Conservation (phyloP, 1,140 invertebrate species). For the Melanaphis sacchari region DNA sequence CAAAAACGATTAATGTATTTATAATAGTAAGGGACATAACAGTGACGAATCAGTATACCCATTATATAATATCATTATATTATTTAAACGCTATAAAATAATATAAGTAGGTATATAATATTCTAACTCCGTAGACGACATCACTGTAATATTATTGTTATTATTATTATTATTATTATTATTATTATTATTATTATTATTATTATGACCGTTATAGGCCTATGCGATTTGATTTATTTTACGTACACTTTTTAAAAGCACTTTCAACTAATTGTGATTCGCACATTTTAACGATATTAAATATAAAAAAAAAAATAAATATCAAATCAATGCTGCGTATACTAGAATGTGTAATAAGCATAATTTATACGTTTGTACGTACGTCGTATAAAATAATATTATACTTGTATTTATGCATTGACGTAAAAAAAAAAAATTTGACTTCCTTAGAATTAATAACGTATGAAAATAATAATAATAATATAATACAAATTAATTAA, state of each 20-base stretch:
- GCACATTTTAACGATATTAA: slow-evolving; percentile 39
- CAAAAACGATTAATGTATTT: background rate
- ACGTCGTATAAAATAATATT: background rate
- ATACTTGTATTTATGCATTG: slow-evolving; percentile 16
- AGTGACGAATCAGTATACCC: background rate
- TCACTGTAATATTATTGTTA: background rate
- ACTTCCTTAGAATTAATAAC: slow-evolving; percentile 43
- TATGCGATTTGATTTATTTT: slow-evolving; percentile 20
- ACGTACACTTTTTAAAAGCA: slow-evolving; percentile 46
- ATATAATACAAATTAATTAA: slow-evolving; percentile 13
- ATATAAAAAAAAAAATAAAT: background rate
- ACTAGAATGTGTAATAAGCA: background rate
- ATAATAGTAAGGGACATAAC: background rate
- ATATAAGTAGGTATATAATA: background rate
- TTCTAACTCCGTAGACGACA: background rate
- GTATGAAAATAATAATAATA: slow-evolving; percentile 12
- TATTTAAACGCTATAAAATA: background rate
- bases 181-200: background rate
- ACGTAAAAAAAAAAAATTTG: slow-evolving; percentile 34
- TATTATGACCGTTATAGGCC: background rate
- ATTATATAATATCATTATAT: background rate
- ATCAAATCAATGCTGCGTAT: background rate
- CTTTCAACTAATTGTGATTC: slow-evolving; percentile 50
- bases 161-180: background rate
- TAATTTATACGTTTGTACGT: slow-evolving; percentile 42